These are phyloP conservation scores for Merops nubicus DNA, from an alignment of 2,113 vertebrate genomes.

Conservation along the genomic window DNA sequence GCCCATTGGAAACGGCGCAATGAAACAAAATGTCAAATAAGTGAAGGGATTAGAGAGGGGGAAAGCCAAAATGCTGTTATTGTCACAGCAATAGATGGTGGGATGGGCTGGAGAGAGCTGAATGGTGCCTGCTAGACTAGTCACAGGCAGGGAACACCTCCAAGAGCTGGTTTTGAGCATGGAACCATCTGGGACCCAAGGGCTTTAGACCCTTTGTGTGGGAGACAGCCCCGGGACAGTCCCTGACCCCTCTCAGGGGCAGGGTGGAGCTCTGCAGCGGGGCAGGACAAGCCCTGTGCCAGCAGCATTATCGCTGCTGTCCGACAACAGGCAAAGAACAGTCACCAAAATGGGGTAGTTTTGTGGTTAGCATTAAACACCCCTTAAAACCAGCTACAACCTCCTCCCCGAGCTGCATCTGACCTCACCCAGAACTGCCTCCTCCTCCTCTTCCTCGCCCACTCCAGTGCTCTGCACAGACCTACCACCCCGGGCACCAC, in stretches of 20 bases:
- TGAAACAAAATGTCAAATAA: not conserved
- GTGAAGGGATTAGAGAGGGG: not conserved
- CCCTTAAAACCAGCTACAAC: not conserved
- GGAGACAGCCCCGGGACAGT: not conserved
- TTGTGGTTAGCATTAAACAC: not conserved
- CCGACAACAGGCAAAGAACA: not conserved
- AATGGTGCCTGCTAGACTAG: not conserved
- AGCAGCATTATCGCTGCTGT: not conserved
- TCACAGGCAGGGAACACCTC: not conserved
- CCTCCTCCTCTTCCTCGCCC: not conserved
- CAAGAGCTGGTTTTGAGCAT: accelerated
- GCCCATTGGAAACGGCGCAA: accelerated
- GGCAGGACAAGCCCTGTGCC: not conserved
- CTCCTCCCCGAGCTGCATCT: not conserved
- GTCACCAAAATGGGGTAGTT: not conserved
- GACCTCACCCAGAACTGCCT: not conserved
- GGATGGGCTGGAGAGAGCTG: not conserved
- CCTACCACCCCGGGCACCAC: accelerated
- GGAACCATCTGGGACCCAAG: accelerated
- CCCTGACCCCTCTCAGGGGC: not conserved
- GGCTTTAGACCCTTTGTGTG: not conserved
- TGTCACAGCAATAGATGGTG: accelerated
- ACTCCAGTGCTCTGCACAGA: not conserved
- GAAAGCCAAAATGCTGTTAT: not conserved
- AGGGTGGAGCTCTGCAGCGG: not conserved